Evolutionary conservation across 2,113 vertebrate species (phyloP), one percentile per base, ranked within the genome.

Genomic region (Laterallus jamaicensis): DNA sequence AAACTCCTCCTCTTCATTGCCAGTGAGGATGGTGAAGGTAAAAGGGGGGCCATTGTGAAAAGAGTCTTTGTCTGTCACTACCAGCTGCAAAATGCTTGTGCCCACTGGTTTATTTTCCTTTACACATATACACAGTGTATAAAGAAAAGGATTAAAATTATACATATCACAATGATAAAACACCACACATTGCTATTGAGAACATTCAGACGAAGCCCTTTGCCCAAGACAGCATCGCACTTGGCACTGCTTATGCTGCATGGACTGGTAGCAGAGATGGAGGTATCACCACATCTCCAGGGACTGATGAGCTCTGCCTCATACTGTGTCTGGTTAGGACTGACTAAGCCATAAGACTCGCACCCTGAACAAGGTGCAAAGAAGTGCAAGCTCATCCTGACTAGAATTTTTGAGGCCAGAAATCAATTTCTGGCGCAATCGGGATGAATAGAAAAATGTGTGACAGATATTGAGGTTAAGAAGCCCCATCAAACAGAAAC

Each of bases 91-190:
- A 97, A 99, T 98, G 96, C 98, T 99, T 90, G 99, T 99, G 69
- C 99, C 99, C 74, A 99, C 97, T 16, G 99, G 98, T 91, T 99
- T 99, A 97, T 99, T 99, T 98, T 99, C 99, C 99, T 99, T 95
- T 84, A 95, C 55, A 93, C 40, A 93, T 94, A 88, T 47, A 95
- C 82, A 97, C 77, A 96, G 86, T 0, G 18, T 62, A 94, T 83
- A 95, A 96, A 96, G 86, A 96, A 82, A 93, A 96, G 88, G 87
- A 91, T 93, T 95, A 96, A 94, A 97, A 97, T 90, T 6, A 93
- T 22, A 90, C 37, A 80, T 91, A 67, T 42, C 79, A 92, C 88
- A 76, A 64, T 56, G 67, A 55, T 12, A 52, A 95, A 81, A 52
- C 19, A 95, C 10, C n/a, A 92, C 42, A 26, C 62, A 91, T 86